Conservation (phyloP, 2,888 invertebrate species). For the Microplitis deprimator region DNA sequence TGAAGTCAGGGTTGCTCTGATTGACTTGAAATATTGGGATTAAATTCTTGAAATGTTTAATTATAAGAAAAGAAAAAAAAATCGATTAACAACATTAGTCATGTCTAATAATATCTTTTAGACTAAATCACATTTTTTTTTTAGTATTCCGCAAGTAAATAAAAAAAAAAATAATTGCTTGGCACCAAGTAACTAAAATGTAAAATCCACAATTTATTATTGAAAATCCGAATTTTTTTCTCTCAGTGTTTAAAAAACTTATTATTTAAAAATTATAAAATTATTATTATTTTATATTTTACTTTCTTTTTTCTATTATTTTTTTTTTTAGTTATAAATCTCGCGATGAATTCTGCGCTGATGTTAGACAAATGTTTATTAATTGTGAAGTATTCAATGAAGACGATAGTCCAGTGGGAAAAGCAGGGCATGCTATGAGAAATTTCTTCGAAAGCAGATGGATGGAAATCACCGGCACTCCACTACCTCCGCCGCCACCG, state of each 20-base stretch:
- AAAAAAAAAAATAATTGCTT: too few relatives aligned
- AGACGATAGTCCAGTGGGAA: constrained; percentile 97
- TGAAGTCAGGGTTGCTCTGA: too few relatives aligned
- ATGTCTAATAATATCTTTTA: too few relatives aligned
- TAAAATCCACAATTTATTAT: too few relatives aligned
- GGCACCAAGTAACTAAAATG: too few relatives aligned
- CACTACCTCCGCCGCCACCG: constrained; percentile 46
- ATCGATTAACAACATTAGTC: too few relatives aligned
- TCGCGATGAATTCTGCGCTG: constrained; percentile 91
- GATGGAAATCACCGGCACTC: constrained; percentile 78
- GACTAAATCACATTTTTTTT: too few relatives aligned
- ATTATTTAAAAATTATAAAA: neutral
- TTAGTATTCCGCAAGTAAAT: too few relatives aligned
- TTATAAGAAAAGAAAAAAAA: too few relatives aligned
- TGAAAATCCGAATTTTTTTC: neutral
- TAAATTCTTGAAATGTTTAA: too few relatives aligned
- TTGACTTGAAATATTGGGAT: too few relatives aligned
- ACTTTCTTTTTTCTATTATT: constrained; percentile 34
- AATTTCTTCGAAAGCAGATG: constrained; percentile 93
- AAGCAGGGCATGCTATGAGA: constrained; percentile 94
- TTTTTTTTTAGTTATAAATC: constrained; percentile 85
- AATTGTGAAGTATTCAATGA: constrained; percentile 99
- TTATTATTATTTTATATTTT: constrained; percentile 22
- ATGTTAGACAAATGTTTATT: constrained; percentile 94
- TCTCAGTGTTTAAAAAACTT: constrained; percentile 26